Evolutionary conservation across 1,140 invertebrate species (phyloP).

Genomic region (Aporrectodea caliginosa): DNA sequence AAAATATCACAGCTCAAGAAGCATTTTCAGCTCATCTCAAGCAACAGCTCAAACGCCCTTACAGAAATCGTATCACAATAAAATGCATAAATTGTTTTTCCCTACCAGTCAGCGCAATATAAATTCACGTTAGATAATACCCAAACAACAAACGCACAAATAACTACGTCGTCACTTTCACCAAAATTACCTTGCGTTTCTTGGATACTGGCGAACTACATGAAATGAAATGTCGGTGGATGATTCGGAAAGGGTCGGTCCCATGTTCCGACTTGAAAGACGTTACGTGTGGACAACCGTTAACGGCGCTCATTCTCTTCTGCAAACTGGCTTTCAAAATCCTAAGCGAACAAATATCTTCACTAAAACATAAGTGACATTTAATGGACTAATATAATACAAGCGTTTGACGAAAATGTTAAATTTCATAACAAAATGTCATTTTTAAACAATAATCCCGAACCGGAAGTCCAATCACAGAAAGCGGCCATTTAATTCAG

Average conservation of each 20-base stretch:
- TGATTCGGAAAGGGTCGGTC: slow-evolving; percentile 69
- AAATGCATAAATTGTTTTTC: slow-evolving; percentile 7
- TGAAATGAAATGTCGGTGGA: slow-evolving; percentile 72
- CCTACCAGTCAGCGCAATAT: background rate
- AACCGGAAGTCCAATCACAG: no score
- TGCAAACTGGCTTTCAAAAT: no score
- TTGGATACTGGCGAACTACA: slow-evolving; percentile 67
- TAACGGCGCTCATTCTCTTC: slow-evolving; percentile 34
- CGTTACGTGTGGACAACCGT: slow-evolving; percentile 70
- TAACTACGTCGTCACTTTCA: slow-evolving; percentile 6
- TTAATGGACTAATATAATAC: no score
- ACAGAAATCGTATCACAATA: background rate
- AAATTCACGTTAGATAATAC: background rate
- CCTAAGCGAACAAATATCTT: no score
- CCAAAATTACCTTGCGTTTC: slow-evolving; percentile 64
- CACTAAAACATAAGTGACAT: no score
- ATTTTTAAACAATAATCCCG: no score
- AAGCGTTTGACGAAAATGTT: no score
- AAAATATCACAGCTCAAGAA: background rate
- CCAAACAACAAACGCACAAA: slow-evolving; percentile 7
- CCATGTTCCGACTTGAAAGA: slow-evolving; percentile 73
- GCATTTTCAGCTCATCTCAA: background rate
- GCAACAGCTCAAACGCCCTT: background rate
- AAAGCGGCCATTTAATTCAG: no score
- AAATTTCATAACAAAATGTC: no score